These are phyloP conservation scores for Biston betularia DNA, from an alignment of 2,888 invertebrate genomes.

Conservation along the genomic window DNA sequence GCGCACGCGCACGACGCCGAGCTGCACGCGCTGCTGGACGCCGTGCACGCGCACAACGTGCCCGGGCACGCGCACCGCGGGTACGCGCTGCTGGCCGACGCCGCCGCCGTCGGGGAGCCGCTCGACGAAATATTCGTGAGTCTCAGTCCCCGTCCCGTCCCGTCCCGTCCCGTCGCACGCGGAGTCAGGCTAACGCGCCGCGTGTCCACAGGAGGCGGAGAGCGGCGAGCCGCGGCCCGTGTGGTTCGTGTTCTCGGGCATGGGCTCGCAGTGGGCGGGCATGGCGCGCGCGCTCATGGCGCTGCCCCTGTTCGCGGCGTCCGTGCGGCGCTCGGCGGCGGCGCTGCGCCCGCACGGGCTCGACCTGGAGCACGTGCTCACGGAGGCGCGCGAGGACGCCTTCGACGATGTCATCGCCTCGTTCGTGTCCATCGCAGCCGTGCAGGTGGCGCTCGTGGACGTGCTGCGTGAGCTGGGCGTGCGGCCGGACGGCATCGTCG, in stretches of 20 bases:
- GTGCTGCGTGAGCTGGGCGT: conserved; percentile 91
- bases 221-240: conserved; percentile 89
- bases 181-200: too few species aligned
- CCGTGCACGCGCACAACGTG: conserved; percentile 90
- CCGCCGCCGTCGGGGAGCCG: conserved; percentile 36
- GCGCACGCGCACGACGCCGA: conserved; percentile 89
- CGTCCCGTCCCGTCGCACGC: too few species aligned
- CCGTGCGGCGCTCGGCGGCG: conserved; percentile 91
- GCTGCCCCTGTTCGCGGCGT: conserved; percentile 92
- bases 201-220: conserved; percentile 60
- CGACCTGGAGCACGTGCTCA: conserved; percentile 93
- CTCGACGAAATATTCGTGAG: conserved; percentile 56
- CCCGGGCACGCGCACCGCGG: conserved; percentile 93
- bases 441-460: conserved; percentile 98
- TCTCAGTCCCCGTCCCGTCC: conserved; percentile 1
- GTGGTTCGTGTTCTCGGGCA: conserved; percentile 98
- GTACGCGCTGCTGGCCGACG: conserved; percentile 88
- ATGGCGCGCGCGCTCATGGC: conserved; percentile 96
- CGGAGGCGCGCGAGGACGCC: conserved; percentile 90
- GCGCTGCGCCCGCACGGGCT: conserved; percentile 92
- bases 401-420: conserved; percentile 95
- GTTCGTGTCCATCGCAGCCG: conserved; percentile 97
- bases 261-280: conserved; percentile 99
- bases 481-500: conserved; percentile 96
- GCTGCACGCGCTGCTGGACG: conserved; percentile 91